Evolutionary conservation across 2,113 vertebrate genomes (phyloP).

Genomic region (Clarias gariepinus): DNA sequence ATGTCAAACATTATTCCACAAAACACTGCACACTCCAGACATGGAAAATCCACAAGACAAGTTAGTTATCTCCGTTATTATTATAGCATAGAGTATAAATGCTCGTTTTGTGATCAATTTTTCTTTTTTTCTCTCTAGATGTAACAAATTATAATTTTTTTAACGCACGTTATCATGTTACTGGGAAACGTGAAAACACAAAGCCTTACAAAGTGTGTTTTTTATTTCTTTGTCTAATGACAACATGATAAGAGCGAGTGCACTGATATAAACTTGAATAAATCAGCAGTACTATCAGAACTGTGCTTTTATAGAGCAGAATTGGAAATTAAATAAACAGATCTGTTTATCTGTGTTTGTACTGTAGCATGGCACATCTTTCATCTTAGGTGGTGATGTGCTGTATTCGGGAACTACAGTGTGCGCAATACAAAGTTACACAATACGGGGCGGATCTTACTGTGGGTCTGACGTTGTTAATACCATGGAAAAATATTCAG

Average conservation of each 20-base stretch:
- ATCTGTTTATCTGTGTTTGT: neutral
- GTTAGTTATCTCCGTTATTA: neutral
- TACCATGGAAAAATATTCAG: neutral
- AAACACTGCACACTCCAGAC: neutral
- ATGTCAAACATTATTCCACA: neutral
- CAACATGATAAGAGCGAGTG: neutral
- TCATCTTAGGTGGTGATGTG: neutral
- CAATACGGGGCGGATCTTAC: neutral
- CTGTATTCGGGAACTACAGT: neutral
- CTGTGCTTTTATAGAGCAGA: neutral
- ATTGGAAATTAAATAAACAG: neutral
- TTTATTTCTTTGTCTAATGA: neutral
- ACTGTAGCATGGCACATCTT: neutral
- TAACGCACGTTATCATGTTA: neutral
- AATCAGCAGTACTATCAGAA: neutral
- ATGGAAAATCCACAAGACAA: neutral
- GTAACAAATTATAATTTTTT: neutral
- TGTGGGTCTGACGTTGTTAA: neutral
- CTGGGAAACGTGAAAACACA: neutral
- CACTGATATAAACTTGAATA: neutral
- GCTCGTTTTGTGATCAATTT: neutral
- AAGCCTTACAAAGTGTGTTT: neutral
- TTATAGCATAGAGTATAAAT: neutral
- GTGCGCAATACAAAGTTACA: neutral
- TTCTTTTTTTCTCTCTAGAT: neutral